Conservation (phyloP, 2,113 vertebrate genomes). For the Nycticorax nycticorax region DNA sequence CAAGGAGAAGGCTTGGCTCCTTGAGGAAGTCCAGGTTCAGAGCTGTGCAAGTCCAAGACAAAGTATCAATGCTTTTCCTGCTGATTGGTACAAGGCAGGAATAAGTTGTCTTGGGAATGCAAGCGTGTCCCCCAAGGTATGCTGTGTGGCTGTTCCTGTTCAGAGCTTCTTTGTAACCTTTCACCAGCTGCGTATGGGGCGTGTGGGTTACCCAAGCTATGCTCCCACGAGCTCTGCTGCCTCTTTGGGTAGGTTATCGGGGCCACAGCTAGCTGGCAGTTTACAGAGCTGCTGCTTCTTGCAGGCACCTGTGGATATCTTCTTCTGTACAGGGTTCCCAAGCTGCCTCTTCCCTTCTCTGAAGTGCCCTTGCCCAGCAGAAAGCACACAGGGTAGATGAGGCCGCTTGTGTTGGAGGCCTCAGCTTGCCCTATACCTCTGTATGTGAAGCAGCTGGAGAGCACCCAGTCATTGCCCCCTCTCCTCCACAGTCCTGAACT, state of each 20-base stretch:
- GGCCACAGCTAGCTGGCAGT: not conserved
- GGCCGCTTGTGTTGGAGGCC: not conserved
- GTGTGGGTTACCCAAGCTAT: not conserved
- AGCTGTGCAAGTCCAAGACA: not conserved
- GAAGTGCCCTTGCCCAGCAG: not conserved
- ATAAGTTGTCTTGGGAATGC: conserved; percentile 16
- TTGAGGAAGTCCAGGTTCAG: not conserved
- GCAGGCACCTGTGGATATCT: not conserved
- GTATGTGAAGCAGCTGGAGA: not conserved
- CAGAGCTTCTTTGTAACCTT: not conserved
- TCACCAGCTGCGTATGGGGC: not conserved
- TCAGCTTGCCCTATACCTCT: not conserved
- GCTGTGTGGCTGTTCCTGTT: not conserved
- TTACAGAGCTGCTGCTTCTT: not conserved
- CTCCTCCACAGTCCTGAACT: not conserved
- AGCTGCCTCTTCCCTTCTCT: not conserved
- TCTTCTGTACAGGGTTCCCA: not conserved
- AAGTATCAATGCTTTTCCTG: not conserved
- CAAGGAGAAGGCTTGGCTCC: not conserved
- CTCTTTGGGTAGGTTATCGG: not conserved
- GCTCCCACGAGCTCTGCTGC: not conserved
- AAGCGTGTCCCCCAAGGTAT: not conserved
- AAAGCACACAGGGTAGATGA: not conserved
- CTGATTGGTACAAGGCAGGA: not conserved
- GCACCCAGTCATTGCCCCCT: not conserved